Base-by-base conservation (phyloP, 1,140 invertebrate species). In the Thaumetopoea pityocampa region DNA sequence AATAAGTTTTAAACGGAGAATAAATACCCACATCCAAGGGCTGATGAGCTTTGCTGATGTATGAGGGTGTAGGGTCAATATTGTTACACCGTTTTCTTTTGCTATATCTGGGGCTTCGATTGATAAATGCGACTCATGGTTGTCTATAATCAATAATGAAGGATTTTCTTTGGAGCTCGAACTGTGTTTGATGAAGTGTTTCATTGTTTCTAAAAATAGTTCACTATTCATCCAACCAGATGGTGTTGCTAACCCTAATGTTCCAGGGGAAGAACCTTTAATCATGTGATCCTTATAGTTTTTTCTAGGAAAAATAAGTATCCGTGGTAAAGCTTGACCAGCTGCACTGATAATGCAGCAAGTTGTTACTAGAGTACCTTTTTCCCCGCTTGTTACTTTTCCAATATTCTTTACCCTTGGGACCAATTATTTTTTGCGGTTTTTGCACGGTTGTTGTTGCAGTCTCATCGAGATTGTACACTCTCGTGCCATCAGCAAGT, bases 391-490 rank as follows among this genome's bases (percentile, higher is more conserved):
- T n/a, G 74, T 82, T 1, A 74, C 53, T 38, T 67, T 63, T 26
- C 68, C 58, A 6, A 86, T 46, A 42, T 60, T 60, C 50, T 14
- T 33, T 33, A 9, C 71, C 70, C 34, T 47, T 73, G 6, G 27
- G 43, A 8, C 69, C 73, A 17, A 86, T 9, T 20, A 85, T 51
- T 56, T 67, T 66, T 36, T 40, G 45, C 2, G 80, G 57, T 22
- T 70, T 73, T 48, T 85, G 76, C 4, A 86, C 83, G 14, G 81
- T 86, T 8, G 68, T 86, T 3, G 72, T 59, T 1, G 60, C 74
- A 7, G 70, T 86, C 57, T 85, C 80, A 51, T 84, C 79, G 8
- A 80, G 27, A 47, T 86, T 86, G 42, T 44, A 87, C 16, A 86
- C 65, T 24, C 53, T 24, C 4, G 34, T 48, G 5, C 53, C 53